phyloP scores from a whole-genome alignment of 2,113 vertebrate genomes.

The Ictidomys tridecemlineatus region DNA sequence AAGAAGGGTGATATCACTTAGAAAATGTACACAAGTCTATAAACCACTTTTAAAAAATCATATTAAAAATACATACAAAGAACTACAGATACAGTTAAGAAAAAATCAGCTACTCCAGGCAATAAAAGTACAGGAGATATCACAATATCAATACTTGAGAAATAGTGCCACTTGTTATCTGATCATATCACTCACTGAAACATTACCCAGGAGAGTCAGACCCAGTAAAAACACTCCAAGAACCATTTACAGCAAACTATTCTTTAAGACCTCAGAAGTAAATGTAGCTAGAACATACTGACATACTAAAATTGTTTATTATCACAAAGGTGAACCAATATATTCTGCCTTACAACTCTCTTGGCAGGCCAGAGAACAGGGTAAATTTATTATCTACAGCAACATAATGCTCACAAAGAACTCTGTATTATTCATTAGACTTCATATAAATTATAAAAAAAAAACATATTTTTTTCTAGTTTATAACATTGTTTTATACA shows the following conservation, averaged over 20 bases:
- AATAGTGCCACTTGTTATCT: slow-evolving; percentile 93
- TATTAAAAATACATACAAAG: too few relatives aligned
- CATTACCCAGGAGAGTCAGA: slow-evolving; percentile 77
- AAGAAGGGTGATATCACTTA: slow-evolving; percentile 55
- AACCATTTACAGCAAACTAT: slow-evolving; percentile 85
- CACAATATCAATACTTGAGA: slow-evolving; percentile 87
- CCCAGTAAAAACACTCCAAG: slow-evolving; percentile 89
- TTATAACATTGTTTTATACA: slow-evolving; percentile 91
- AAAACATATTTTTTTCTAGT: slow-evolving; percentile 94
- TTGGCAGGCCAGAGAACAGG: neutral
- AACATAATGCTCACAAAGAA: slow-evolving; percentile 89
- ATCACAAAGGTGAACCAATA: slow-evolving; percentile 93
- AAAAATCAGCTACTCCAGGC: too few relatives aligned
- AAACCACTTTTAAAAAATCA: too few relatives aligned
- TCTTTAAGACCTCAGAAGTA: slow-evolving; percentile 59
- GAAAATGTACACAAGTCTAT: slow-evolving; percentile 11
- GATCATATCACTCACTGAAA: slow-evolving; percentile 88
- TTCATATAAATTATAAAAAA: slow-evolving; percentile 94
- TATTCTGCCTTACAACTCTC: slow-evolving; percentile 92
- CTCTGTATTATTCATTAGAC: slow-evolving; percentile 86
- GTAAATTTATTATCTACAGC: too few relatives aligned
- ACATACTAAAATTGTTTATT: slow-evolving; percentile 93
- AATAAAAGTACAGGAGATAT: too few relatives aligned
- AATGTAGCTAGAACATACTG: slow-evolving; percentile 87
- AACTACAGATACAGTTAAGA: too few relatives aligned